Conservation (phyloP, 2,888 invertebrate species). For the Meganola albula region DNA sequence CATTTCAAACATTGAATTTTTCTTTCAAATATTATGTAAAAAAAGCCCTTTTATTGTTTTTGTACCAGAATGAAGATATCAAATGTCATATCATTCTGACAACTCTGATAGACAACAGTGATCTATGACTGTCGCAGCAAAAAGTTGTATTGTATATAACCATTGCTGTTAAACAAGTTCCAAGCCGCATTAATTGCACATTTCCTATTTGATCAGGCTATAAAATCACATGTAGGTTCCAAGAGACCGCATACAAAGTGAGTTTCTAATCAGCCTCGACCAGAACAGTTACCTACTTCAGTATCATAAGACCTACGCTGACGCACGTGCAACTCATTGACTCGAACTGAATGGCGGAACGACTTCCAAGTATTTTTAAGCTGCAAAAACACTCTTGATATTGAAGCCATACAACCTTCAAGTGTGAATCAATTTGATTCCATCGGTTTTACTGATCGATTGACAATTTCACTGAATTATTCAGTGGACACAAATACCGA, state of each 20-base stretch:
- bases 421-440: constrained; percentile 76
- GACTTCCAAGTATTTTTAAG: constrained; percentile 66
- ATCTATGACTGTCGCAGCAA: constrained; percentile 37
- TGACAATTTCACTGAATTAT: constrained; percentile 72
- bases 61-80: constrained; percentile 23
- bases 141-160: too few species aligned
- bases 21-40: too few species aligned
- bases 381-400: constrained; percentile 61
- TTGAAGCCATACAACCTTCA: constrained; percentile 65
- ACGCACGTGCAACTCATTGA: constrained; percentile 64
- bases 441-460: constrained; percentile 75
- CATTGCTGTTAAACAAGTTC: constrained; percentile 31
- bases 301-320: constrained; percentile 41
- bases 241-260: constrained; percentile 34
- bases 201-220: constrained; percentile 50
- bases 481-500: constrained; percentile 71
- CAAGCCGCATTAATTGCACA: constrained; percentile 37
- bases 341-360: constrained; percentile 59
- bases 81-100: constrained; percentile 24
- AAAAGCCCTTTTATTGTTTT: too few species aligned
- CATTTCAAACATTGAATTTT: too few species aligned
- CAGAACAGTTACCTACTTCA: constrained; percentile 44
- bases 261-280: constrained; percentile 48
- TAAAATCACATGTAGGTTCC: constrained; percentile 29
- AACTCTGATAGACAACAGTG: constrained; percentile 35